These are phyloP conservation scores for Thaleichthys pacificus DNA, from an alignment of 2,797 vertebrate species.

Conservation along the genomic window DNA sequence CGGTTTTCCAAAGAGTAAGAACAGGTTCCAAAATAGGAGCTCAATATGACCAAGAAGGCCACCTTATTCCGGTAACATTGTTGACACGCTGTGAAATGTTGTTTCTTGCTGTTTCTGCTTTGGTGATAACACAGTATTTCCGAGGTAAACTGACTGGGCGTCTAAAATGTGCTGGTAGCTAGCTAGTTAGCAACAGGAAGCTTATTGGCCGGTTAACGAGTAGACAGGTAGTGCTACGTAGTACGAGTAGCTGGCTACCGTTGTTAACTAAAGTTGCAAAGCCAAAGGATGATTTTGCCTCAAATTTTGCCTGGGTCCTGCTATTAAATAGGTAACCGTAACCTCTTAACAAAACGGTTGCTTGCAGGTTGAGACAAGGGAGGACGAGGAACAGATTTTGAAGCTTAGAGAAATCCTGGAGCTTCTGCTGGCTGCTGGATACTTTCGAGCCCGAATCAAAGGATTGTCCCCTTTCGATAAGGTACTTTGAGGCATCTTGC, in stretches of 20 bases:
- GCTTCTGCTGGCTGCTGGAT: constrained; percentile 93
- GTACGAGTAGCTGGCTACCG: not conserved
- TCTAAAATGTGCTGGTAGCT: not conserved
- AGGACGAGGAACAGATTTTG: constrained; percentile 94
- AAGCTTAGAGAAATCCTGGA: constrained; percentile 94
- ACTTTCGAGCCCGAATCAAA: constrained; percentile 96
- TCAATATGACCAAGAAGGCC: constrained; percentile 80
- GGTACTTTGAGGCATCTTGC: constrained; percentile 66
- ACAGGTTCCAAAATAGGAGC: constrained; percentile 74
- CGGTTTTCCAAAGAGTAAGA: constrained; percentile 75
- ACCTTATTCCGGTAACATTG: constrained; percentile 73
- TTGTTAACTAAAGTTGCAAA: too few relatives aligned
- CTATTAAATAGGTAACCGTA: not conserved
- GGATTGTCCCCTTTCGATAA: constrained; percentile 96
- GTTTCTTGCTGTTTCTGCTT: not conserved
- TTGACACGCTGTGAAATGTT: fast-evolving
- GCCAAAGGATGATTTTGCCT: not conserved
- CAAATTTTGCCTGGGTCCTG: not conserved
- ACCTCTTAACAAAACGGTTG: not conserved
- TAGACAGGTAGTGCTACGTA: not conserved
- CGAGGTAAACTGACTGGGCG: not conserved
- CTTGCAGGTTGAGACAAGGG: constrained; percentile 89
- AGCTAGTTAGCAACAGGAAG: not conserved
- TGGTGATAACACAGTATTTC: not conserved
- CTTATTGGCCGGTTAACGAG: not conserved